Evolutionary conservation across 2,888 invertebrate genomes (phyloP).

Genomic region (Melanostoma mellinum): DNA sequence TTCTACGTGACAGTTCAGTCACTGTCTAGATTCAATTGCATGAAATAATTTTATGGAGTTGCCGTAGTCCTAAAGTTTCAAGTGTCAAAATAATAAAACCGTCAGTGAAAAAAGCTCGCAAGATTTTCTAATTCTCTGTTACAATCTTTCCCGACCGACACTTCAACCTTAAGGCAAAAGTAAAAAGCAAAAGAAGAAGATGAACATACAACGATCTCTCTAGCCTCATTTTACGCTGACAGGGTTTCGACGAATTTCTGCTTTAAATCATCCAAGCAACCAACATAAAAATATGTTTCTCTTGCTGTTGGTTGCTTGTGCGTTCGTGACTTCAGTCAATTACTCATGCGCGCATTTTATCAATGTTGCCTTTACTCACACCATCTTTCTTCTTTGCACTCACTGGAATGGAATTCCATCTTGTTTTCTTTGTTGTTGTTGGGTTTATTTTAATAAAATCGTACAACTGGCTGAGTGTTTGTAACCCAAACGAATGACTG

Average conservation of each 20-base stretch:
- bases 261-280: conserved; percentile 51
- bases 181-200: conserved; percentile 27
- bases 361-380: conserved; percentile 51
- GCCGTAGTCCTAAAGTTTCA: no score
- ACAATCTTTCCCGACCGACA: conserved; percentile 10
- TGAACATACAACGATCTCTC: conserved; percentile 56
- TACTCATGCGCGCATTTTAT: conserved; percentile 72
- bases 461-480: conserved; percentile 52
- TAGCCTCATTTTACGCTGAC: conserved; percentile 56
- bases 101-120: background rate
- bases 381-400: conserved; percentile 27
- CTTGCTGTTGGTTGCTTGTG: conserved; percentile 41
- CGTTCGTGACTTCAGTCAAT: conserved; percentile 72
- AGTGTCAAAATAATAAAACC: no score
- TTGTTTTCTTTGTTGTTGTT: conserved; percentile 44
- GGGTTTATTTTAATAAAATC: conserved; percentile 25
- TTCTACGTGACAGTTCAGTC: no score
- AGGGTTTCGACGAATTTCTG: conserved; percentile 33
- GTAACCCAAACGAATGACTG: conserved; percentile 59
- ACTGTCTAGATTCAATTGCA: no score
- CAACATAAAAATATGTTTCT: conserved; percentile 51
- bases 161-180: conserved; percentile 16
- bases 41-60: no score
- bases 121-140: conserved; percentile 46
- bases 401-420: conserved; percentile 66